A percentile compares a stretch with the other conserved stretches of the same genome.
These are phyloP conservation scores for Progne subis DNA, from an alignment of 2,113 vertebrate genomes.

Conservation along the genomic window DNA sequence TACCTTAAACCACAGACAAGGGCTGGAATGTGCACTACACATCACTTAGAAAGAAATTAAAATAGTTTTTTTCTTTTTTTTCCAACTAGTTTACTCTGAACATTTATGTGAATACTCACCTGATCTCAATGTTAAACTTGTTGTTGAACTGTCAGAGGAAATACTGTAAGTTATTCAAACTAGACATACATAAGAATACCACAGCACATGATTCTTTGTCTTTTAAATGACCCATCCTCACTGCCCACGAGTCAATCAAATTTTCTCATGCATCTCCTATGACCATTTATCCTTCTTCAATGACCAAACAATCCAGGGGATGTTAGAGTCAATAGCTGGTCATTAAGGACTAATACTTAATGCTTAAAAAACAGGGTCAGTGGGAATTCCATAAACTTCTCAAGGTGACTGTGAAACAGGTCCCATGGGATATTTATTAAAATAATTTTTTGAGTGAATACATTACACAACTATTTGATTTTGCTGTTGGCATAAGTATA, in stretches of 20 bases:
- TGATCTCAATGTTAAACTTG: background rate
- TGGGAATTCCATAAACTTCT: background rate
- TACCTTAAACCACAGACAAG: background rate
- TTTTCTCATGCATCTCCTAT: background rate
- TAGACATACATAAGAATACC: background rate
- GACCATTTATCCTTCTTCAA: background rate
- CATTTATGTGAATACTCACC: background rate
- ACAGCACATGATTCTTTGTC: background rate
- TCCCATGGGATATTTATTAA: background rate
- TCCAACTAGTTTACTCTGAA: background rate
- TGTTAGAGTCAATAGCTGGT: background rate
- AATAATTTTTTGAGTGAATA: background rate
- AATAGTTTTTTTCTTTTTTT: background rate
- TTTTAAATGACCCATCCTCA: background rate
- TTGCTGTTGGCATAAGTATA: background rate
- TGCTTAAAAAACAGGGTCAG: background rate
- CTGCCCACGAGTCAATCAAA: background rate
- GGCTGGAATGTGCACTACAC: fast-evolving
- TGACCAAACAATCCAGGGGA: background rate
- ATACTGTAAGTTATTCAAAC: background rate
- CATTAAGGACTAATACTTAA: background rate
- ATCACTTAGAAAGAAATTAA: background rate
- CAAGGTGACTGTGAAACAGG: background rate
- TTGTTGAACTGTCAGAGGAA: background rate
- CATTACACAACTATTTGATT: background rate